Conservation (phyloP, 2,113 vertebrate species). For the Strigops habroptila region DNA sequence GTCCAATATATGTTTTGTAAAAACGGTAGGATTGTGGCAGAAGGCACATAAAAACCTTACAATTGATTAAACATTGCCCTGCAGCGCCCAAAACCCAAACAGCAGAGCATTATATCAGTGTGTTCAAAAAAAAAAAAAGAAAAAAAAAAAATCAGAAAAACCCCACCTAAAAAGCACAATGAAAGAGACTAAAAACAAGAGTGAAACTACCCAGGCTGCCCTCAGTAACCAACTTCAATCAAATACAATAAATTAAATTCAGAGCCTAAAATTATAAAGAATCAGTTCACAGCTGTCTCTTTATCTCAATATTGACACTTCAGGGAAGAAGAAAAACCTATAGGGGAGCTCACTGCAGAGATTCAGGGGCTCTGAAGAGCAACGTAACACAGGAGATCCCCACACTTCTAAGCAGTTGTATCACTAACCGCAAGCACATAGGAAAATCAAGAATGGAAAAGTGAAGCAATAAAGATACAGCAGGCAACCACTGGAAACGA, state of each 20-base stretch:
- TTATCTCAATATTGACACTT: not conserved
- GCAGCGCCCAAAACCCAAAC: not conserved
- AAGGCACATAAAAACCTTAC: not conserved
- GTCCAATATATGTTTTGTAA: not conserved
- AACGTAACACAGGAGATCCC: not conserved
- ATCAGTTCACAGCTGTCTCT: not conserved
- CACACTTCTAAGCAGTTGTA: not conserved
- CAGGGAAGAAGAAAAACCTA: not conserved
- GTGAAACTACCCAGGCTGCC: not conserved
- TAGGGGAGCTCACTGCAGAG: not conserved
- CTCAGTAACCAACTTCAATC: not conserved
- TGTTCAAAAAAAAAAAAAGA: not conserved
- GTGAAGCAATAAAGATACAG: not conserved
- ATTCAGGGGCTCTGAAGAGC: not conserved
- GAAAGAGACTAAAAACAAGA: conserved; percentile 8
- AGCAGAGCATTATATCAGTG: not conserved
- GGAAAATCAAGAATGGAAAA: not conserved
- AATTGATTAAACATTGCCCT: conserved; percentile 1
- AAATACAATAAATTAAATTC: not conserved
- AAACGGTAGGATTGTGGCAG: not conserved
- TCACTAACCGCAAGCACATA: not conserved
- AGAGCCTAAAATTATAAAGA: not conserved
- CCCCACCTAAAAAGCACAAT: not conserved
- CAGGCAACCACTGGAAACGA: not conserved
- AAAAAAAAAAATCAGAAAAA: not conserved